These are phyloP conservation scores for Brachypodius melanocephalos DNA, from an alignment of 2,113 vertebrate species.

Conservation along the genomic window DNA sequence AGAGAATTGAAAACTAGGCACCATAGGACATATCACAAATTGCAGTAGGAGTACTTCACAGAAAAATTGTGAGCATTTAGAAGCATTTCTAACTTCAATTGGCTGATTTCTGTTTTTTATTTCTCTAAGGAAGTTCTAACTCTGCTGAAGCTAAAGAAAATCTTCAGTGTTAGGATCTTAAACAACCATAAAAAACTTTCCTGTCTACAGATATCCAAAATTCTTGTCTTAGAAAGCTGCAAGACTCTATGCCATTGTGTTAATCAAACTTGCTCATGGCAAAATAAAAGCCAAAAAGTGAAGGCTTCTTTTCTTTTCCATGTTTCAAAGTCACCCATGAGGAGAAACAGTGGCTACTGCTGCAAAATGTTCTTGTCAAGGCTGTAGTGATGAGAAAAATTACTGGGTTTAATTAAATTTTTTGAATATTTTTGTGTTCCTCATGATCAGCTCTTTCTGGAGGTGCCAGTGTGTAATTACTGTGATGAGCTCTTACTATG, in stretches of 20 bases:
- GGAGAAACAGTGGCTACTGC: not conserved
- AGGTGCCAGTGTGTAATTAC: not conserved
- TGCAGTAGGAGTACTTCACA: not conserved
- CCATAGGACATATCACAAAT: not conserved
- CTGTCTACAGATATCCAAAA: not conserved
- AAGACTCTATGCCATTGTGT: not conserved
- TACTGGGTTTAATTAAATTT: not conserved
- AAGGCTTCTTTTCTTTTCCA: not conserved
- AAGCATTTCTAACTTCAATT: not conserved
- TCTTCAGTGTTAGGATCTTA: not conserved
- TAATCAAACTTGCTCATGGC: not conserved
- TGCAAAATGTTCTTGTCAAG: not conserved
- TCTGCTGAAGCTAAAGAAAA: not conserved
- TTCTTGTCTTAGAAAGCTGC: not conserved
- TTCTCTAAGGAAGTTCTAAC: not conserved
- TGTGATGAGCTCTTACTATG: not conserved
- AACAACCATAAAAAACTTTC: not conserved
- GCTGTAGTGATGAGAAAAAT: not conserved
- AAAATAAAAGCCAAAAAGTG: not conserved
- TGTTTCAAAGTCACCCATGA: not conserved
- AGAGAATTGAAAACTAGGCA: not conserved
- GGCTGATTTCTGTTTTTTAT: not conserved
- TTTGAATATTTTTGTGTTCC: rapidly evolving
- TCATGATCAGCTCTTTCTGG: not conserved
- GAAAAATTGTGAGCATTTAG: not conserved